A percentile compares a stretch with the other conserved stretches of the same genome.
Evolutionary conservation across 1,140 invertebrate species (phyloP).

Genomic region (Bursaphelenchus mucronatus): DNA sequence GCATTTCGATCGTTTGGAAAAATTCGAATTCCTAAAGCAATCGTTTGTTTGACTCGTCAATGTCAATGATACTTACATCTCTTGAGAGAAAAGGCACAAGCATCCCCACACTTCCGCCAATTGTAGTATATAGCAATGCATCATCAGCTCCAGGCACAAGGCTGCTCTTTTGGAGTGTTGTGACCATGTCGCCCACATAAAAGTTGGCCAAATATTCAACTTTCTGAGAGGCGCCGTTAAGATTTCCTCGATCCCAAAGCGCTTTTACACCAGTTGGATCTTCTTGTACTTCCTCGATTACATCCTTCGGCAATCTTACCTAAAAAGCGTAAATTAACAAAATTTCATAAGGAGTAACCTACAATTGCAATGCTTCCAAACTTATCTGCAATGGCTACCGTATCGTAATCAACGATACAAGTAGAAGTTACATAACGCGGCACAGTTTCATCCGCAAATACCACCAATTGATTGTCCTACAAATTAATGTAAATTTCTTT

Average conservation of each 20-base stretch:
- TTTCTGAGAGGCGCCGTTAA: constrained; percentile 96
- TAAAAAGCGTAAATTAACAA: constrained; percentile 55
- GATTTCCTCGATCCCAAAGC: constrained; percentile 89
- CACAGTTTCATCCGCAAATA: constrained; percentile 95
- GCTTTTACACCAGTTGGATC: constrained; percentile 97
- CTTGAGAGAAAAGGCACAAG: constrained; percentile 94
- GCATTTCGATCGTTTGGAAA: constrained; percentile 99
- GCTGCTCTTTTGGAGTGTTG: constrained; percentile 76
- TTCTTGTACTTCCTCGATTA: constrained; percentile 95
- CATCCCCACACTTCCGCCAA: constrained; percentile 90
- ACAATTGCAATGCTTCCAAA: constrained; percentile 83
- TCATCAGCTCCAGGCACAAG: constrained; percentile 94
- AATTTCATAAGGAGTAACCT: constrained; percentile 24
- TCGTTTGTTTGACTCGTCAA: constrained; percentile 6
- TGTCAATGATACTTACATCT: constrained; percentile 67
- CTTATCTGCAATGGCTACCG: constrained; percentile 90
- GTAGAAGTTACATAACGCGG: constrained; percentile 90
- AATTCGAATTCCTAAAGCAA: constrained; percentile 83
- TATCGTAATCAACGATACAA: constrained; percentile 90
- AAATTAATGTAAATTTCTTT: constrained; percentile 60
- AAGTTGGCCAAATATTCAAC: constrained; percentile 81
- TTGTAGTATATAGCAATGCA: constrained; percentile 87
- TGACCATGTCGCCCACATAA: constrained; percentile 87
- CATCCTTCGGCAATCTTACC: constrained; percentile 78
- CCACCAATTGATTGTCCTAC: constrained; percentile 91